Base-by-base conservation (phyloP, 2,797 vertebrate species). In the Chromis chromis region DNA sequence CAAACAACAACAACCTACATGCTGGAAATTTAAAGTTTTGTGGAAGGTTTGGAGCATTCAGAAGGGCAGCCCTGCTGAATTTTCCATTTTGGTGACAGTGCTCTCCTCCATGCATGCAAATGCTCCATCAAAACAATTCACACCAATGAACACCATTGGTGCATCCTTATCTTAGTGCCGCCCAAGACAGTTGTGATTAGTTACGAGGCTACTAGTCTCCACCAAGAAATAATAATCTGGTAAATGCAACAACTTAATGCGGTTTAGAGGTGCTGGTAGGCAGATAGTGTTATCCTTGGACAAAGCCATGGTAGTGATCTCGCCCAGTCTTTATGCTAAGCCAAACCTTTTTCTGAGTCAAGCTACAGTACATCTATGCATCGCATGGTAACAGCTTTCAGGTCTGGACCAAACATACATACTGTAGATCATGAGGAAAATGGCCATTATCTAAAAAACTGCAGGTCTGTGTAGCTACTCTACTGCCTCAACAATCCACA, bases 351-450 rank as follows among this genome's bases (percentile, higher is more conserved):
- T 56, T 31, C 46, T 55, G 31, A 25, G 17, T 70, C 0, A 3
- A 56, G 24, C 24, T 42, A 31, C 31, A 31, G 31, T 8, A 31
- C 31, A 75, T 66, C 66, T 77, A 65, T 83, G 65, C 66, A 81
- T 61, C 28, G 48, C 44, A 65, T 65, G 46, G 73, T 16, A 63
- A 54, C 14, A 7, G 49, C 59, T 57, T 55, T 74, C 48, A 75
- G 42, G 54, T 59, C 39, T 14, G 54, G 22, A 63, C 59, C 21
- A 64, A 69, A 53, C 48, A 71, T 62, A 78, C 14, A 56, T 13
- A 60, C 31, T 74, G 60, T 55, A 59, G 67, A 54, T 71, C 3
- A 28, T 49, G 31, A 68, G 10, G 36, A 6, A 72, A 60, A 59
- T 7, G 42, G 17, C 1, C n/a, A 56, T 42, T 19, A 52, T 31